These are phyloP conservation scores for Benthosema pterotum DNA, from an alignment of 2,797 vertebrate species.

Conservation along the genomic window DNA sequence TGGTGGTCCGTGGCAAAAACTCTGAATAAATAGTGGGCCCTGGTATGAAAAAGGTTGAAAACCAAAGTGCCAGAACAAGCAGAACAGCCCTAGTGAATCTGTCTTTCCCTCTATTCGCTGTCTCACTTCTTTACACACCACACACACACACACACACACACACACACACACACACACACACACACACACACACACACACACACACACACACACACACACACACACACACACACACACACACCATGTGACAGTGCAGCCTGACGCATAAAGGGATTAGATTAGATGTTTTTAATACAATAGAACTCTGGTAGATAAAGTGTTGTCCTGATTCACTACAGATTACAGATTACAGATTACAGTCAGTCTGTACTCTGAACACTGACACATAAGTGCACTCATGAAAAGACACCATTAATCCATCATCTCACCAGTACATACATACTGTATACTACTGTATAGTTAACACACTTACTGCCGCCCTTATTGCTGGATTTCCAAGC, in stretches of 20 bases:
- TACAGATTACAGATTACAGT: slow-evolving; percentile 13
- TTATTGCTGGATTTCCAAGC: too few relatives aligned
- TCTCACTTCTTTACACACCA: too few relatives aligned
- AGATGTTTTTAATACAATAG: slow-evolving; percentile 6
- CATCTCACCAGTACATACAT: slow-evolving; percentile 2
- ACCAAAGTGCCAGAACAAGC: too few relatives aligned
- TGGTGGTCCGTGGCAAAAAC: too few relatives aligned
- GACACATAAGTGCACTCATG: slow-evolving; percentile 8
- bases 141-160: not conserved
- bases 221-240: too few relatives aligned
- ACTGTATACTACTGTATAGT: too few relatives aligned
- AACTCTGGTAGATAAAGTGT: not conserved
- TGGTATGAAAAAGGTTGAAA: too few relatives aligned
- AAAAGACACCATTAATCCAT: slow-evolving; percentile 16
- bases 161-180: slow-evolving; percentile 17
- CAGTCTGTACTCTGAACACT: slow-evolving; percentile 8
- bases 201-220: not conserved
- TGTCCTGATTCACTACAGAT: slow-evolving; percentile 9
- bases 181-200: slow-evolving; percentile 11
- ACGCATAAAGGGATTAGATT: not conserved
- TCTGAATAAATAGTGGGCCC: too few relatives aligned
- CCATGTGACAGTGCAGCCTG: slow-evolving; percentile 1
- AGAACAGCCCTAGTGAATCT: too few relatives aligned
- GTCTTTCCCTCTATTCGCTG: too few relatives aligned
- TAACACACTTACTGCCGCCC: too few relatives aligned